Evolutionary conservation across 2,888 invertebrate genomes (phyloP), one percentile per base, ranked within the genome.

Genomic region (Tinea semifulvella): DNA sequence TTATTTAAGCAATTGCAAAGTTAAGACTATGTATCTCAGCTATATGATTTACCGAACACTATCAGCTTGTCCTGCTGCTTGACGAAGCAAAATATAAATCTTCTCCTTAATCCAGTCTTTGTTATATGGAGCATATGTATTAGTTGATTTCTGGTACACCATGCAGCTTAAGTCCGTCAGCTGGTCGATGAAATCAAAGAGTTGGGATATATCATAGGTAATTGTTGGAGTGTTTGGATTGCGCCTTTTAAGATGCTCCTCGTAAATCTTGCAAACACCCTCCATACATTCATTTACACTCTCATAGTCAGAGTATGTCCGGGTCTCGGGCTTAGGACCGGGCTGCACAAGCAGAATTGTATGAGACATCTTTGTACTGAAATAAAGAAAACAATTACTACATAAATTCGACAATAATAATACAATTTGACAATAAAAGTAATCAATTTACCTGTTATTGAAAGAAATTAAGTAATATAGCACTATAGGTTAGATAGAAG

Each of bases 41-140:
- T n/a, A n/a, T n/a, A n/a, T 22, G 22, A 5, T 8, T 31, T n/a
- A 31, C 3, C 31, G 31, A 31, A 14, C 13, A n/a, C 31, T 31
- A 18, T 75, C 79, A 3, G 60, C 63, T 48, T 85, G 85, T 0
- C 91, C 92, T 0, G 94, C 92, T 0, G 97, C 97, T 73, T 97
- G 95, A 53, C 96, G 89, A 50, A 98, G 77, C 57, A 98, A 77
- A 3, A 97, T 91, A 64, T 98, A 98, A 51, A 99, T 97, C 68
- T 98, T 97, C 67, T 99, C 98, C 71, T 99, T 99, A 47, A 99
- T 96, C 98, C 98, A 99, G 60, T 96, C 97, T 79, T 98, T 98
- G 70, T 98, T 98, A 77, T 98, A 98, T 0, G 99, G 99, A 1
- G 96, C 94, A 61, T 99, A 99, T 0, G 96, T 95, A 61, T 96